These are phyloP conservation scores for Andrena hattorfiana DNA, from an alignment of 2,888 invertebrate genomes.

Conservation along the genomic window DNA sequence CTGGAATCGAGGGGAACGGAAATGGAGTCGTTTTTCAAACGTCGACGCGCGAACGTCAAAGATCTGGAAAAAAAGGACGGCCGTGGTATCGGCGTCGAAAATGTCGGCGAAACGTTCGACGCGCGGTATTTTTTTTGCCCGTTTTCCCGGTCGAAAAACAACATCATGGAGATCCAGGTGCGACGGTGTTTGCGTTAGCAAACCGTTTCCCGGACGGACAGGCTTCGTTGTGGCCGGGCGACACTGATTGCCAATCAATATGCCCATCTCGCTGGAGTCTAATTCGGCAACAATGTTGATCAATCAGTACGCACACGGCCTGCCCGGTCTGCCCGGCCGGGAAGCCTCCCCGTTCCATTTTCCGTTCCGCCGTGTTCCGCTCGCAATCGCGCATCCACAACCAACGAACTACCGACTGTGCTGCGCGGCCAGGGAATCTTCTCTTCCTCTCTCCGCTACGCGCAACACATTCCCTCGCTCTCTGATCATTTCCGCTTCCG, in stretches of 20 bases:
- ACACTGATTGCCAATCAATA: conserved; percentile 85
- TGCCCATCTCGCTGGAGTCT: conserved; percentile 84
- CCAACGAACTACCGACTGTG: conserved; percentile 68
- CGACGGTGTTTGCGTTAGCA: conserved; percentile 77
- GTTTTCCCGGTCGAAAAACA: conserved; percentile 61
- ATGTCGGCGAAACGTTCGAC: conserved; percentile 62
- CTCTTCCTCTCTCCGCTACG: background rate
- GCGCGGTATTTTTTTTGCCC: conserved; percentile 62
- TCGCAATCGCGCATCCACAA: conserved; percentile 75
- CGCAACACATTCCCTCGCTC: conserved; percentile 21
- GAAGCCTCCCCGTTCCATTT: conserved; percentile 73
- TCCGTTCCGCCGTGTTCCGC: conserved; percentile 70
- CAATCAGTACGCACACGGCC: conserved; percentile 81
- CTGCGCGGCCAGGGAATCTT: conserved; percentile 60
- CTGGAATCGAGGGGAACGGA: background rate
- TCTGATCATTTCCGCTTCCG: conserved; percentile 74
- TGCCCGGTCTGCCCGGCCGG: conserved; percentile 74
- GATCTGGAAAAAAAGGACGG: conserved; percentile 21
- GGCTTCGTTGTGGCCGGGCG: conserved; percentile 80
- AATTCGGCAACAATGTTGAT: conserved; percentile 84
- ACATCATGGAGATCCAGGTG: conserved; percentile 71
- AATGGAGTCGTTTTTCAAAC: conserved; percentile 26
- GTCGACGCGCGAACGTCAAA: conserved; percentile 28
- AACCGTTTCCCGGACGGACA: conserved; percentile 79
- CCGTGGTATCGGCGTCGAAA: conserved; percentile 64